phyloP scores from a whole-genome alignment of 2,888 invertebrate species.

The Perdita meconis region DNA sequence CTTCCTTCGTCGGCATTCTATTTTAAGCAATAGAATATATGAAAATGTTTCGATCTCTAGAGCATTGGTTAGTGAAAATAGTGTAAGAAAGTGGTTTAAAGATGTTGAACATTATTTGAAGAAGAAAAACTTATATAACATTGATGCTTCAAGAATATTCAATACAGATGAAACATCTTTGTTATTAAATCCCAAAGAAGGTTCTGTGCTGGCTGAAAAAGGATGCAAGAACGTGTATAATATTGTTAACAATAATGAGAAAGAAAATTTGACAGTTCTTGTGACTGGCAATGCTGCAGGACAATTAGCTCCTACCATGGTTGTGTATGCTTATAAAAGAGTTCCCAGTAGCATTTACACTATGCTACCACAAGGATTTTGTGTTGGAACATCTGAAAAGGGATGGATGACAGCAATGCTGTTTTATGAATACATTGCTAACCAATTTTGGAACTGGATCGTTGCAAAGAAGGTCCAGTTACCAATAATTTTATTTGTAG shows the following conservation, averaged over 20 bases:
- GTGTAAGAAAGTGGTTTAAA: background rate
- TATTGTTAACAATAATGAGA: background rate
- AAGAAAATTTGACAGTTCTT: background rate
- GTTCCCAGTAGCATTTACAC: background rate
- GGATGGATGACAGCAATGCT: too few relatives aligned
- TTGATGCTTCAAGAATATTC: background rate
- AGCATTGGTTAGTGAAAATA: too few relatives aligned
- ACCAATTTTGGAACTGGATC: background rate
- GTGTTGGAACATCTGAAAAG: background rate
- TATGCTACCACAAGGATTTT: background rate
- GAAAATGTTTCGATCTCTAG: too few relatives aligned
- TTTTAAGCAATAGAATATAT: too few relatives aligned
- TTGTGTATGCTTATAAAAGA: conserved; percentile 1
- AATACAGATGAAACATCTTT: background rate
- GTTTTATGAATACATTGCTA: background rate
- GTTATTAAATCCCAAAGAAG: conserved; percentile 1
- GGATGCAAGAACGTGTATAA: too few relatives aligned
- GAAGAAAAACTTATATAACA: background rate
- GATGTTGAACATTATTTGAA: background rate
- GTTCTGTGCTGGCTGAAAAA: too few relatives aligned
- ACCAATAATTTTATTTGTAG: conserved; percentile 5
- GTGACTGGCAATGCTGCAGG: background rate
- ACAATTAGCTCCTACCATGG: background rate
- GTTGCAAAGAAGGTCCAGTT: background rate
- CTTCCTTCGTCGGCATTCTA: too few relatives aligned